Base-by-base conservation (phyloP, 2,113 vertebrate species). In the Zosterops borbonicus region DNA sequence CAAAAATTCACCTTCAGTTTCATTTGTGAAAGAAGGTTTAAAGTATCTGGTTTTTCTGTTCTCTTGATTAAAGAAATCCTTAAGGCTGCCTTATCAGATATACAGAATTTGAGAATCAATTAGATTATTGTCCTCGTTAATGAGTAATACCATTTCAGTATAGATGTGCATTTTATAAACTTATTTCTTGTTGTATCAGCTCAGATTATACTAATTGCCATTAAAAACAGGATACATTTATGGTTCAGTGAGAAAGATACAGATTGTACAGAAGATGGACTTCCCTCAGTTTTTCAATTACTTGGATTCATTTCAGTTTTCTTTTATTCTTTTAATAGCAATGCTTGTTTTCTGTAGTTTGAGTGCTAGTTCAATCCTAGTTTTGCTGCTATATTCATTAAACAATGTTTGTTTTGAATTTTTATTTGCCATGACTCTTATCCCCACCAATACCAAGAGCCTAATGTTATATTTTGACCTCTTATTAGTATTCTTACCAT, bases 401-500 rank as follows among this genome's bases (percentile, higher is more conserved):
- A 74, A 65, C 39, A 73, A 17, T 5, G 9, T 29, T 77, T 93
- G 31, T 90, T 94, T 65, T 49, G 8, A 91, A 41, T 90, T 87
- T 19, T 37, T 69, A 9, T 68, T 96, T 42, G 0, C 44, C 22
- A 0, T 52, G 17, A 19, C 27, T 17, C 6, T 80, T 93, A 24
- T 6, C 27, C 33, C 5, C 8, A 10, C 87, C 68, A 71, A 69
- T 50, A 92, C 58, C 23, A 94, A 95, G 17, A 88, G n/a, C 19
- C 23, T 55, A 42, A 68, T 76, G 58, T 83, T 93, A 33, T 52
- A 52, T 83, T 89, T 95, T 90, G 60, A 92, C 69, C 74, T 85
- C 29, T 52, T 94, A 93, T 95, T 94, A 95, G 56, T 92, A 92
- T 96, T 96, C 78, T 94, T 73, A 27, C 37, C 64, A 42, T 89